phyloP scores from a whole-genome alignment of 2,797 vertebrate genomes.

The Sitta carolinensis region DNA sequence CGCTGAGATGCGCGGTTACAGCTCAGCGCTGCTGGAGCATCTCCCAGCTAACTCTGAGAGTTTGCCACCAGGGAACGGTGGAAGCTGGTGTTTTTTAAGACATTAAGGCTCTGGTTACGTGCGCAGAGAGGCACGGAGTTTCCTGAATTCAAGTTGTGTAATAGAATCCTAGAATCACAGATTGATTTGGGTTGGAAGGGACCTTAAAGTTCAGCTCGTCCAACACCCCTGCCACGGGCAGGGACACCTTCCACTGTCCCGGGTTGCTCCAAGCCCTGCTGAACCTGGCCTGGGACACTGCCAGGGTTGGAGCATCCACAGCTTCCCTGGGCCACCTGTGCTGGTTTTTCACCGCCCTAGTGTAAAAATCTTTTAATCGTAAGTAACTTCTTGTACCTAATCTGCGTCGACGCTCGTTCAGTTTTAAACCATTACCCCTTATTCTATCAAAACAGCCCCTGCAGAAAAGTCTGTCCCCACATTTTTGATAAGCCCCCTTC shows the following conservation, averaged over 20 bases:
- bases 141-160: rapidly evolving
- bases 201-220: background rate
- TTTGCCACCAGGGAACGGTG: rapidly evolving
- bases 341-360: background rate
- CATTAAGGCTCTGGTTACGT: background rate
- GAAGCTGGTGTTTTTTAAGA: rapidly evolving
- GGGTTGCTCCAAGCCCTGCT: background rate
- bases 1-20: rapidly evolving
- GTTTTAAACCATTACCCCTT: background rate
- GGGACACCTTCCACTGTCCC: background rate
- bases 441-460: rapidly evolving
- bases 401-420: rapidly evolving
- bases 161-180: background rate
- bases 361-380: background rate
- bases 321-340: background rate
- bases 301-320: background rate
- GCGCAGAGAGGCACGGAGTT: rapidly evolving
- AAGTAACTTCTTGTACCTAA: background rate
- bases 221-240: background rate
- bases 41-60: background rate
- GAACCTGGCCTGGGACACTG: background rate
- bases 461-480: background rate
- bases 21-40: background rate
- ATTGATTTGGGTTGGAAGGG: background rate
- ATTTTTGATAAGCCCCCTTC: background rate